Evolutionary conservation across 2,797 vertebrate genomes (phyloP), one percentile per base, ranked within the genome.

Genomic region (Neoniphon sammara): DNA sequence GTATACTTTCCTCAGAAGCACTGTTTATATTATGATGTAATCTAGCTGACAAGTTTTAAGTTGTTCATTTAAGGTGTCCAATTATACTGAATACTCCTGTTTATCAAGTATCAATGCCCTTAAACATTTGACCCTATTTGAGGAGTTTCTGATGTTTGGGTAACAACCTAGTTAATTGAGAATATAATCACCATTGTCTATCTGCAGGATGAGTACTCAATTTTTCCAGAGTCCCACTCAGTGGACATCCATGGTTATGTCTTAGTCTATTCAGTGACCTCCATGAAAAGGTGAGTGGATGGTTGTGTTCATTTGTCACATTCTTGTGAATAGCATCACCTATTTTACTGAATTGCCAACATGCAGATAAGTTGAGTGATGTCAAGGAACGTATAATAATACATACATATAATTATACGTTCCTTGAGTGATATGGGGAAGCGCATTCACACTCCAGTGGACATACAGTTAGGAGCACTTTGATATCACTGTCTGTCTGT

Each of bases 201-300:
- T 77, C 36, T 77, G 31, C 76, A 96, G 95, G 94, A 97, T 5
- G 93, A 96, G 62, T 95, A 95, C 85, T 95, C 94, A 52, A 95
- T 96, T 91, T 93, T 96, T 78, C 93, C 95, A 59, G 94, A 94
- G 25, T 96, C 96, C 60, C 93, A 96, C 80, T 72, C 94, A 80
- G 93, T 94, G 79, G 90, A 94, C 74, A 95, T 95, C 84, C 95
- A 96, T 20, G 91, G 95, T 56, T 96, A 95, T 21, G 85, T 96
- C 79, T 93, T 97, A 58, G 94, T 96, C 23, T 95, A 94, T 85
- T 94, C 92, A 0, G 94, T 96, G 82, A 96, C 94, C 18, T 97
- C 96, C 73, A 91, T 93, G 85, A 94, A 90, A 92, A 97, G 96
- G 96, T 96, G 82, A 81, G 87, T 73, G 10, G 44, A 46, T 67